phyloP scores from a whole-genome alignment of 2,888 invertebrate genomes.

The Diarsia brunnea region DNA sequence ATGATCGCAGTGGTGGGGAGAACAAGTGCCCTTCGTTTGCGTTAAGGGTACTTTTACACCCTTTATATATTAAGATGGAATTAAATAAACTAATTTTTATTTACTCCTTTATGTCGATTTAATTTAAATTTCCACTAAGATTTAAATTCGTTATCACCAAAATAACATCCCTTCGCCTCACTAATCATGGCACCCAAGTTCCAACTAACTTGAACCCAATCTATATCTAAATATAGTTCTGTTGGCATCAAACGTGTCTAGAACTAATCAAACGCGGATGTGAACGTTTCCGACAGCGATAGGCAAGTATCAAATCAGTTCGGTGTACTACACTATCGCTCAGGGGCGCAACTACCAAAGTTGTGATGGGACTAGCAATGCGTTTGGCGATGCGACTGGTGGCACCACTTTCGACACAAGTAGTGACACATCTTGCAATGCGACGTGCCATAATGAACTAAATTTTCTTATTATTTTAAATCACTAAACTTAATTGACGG shows the following conservation, averaged over 20 bases:
- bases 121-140: too few relatives aligned
- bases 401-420: background rate
- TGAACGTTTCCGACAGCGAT: conserved; percentile 9
- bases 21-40: too few relatives aligned
- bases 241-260: conserved; percentile 65
- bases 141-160: background rate
- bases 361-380: too few relatives aligned
- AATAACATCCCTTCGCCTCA: background rate
- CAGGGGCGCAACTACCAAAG: too few relatives aligned
- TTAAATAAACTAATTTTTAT: too few relatives aligned
- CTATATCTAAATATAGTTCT: conserved; percentile 34
- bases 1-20: too few relatives aligned
- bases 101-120: too few relatives aligned
- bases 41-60: too few relatives aligned
- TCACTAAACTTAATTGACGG: background rate
- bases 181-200: background rate
- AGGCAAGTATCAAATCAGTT: conserved; percentile 24
- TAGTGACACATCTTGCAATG: background rate
- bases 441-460: background rate
- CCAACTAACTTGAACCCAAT: background rate
- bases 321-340: too few relatives aligned
- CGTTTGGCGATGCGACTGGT: background rate
- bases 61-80: too few relatives aligned
- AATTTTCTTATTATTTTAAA: background rate
- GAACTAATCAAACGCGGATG: conserved; percentile 56